A percentile compares a stretch with the other conserved stretches of the same genome.
phyloP scores from a whole-genome alignment of 2,113 vertebrate genomes.

The Bambusicola thoracicus region DNA sequence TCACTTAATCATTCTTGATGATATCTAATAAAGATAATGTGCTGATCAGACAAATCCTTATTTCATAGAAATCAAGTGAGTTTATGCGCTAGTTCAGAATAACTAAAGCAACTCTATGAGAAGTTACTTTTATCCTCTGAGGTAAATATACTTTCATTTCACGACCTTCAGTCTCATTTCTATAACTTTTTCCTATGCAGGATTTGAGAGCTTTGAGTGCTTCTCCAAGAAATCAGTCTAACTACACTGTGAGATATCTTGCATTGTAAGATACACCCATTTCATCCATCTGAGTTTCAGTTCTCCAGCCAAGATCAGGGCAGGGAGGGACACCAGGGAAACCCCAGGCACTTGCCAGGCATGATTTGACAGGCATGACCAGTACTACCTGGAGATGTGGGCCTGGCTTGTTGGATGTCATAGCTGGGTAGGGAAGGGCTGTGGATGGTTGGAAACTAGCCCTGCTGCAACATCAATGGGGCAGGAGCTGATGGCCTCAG shows the following conservation, averaged over 20 bases:
- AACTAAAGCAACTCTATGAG: background rate
- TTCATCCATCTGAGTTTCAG: background rate
- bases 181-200: background rate
- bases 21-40: background rate
- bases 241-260: background rate
- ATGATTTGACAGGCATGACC: too few relatives aligned
- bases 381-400: too few relatives aligned
- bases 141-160: background rate
- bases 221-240: background rate
- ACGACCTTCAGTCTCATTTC: background rate
- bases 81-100: background rate
- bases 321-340: fast-evolving
- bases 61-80: background rate
- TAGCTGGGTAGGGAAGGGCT: background rate
- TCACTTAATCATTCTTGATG: background rate
- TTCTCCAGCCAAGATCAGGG: background rate
- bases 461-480: background rate
- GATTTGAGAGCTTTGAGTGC: background rate
- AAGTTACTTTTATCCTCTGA: background rate
- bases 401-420: fast-evolving
- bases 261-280: background rate
- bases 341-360: background rate
- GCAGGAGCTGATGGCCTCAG: background rate
- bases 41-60: background rate
- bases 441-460: background rate